Conservation (phyloP, 2,797 vertebrate genomes). For the Hippopotamyrus pictus region DNA sequence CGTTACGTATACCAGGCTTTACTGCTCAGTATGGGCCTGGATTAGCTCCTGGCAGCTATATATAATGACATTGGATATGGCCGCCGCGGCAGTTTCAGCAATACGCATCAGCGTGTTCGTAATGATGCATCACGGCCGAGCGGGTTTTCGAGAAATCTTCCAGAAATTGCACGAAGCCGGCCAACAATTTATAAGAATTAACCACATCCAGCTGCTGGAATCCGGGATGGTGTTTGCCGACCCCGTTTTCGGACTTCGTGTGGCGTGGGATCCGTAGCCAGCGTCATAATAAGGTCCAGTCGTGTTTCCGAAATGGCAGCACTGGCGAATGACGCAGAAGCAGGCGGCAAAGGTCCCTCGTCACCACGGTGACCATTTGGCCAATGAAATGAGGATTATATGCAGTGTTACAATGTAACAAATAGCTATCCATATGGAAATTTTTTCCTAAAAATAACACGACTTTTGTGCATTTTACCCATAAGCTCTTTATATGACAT, state of each 20-base stretch:
- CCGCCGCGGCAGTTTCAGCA: conserved; percentile 22
- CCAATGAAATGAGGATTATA: neutral
- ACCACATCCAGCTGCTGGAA: conserved; percentile 38
- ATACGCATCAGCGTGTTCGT: conserved; percentile 26
- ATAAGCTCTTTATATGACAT: neutral
- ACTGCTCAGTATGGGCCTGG: conserved; percentile 6
- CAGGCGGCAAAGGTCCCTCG: conserved; percentile 5
- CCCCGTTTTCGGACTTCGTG: conserved; percentile 28
- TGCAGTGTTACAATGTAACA: neutral
- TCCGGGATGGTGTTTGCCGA: conserved; percentile 25
- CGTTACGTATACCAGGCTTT: too few relatives aligned
- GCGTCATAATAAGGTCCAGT: conserved; percentile 45
- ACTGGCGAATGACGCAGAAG: conserved; percentile 22
- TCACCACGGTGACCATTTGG: neutral
- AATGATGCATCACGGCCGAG: conserved; percentile 36
- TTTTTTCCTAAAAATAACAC: neutral
- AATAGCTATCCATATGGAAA: neutral
- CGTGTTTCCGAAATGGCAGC: conserved; percentile 39
- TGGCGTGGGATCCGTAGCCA: conserved; percentile 25
- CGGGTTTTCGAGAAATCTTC: conserved; percentile 31
- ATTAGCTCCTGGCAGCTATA: conserved; percentile 13
- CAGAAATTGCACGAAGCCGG: conserved; percentile 31
- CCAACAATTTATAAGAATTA: conserved; percentile 30
- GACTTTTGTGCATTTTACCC: neutral
- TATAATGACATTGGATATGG: conserved; percentile 18